Evolutionary conservation across 2,888 invertebrate species (phyloP).

Genomic region (Idaea dimidiata): DNA sequence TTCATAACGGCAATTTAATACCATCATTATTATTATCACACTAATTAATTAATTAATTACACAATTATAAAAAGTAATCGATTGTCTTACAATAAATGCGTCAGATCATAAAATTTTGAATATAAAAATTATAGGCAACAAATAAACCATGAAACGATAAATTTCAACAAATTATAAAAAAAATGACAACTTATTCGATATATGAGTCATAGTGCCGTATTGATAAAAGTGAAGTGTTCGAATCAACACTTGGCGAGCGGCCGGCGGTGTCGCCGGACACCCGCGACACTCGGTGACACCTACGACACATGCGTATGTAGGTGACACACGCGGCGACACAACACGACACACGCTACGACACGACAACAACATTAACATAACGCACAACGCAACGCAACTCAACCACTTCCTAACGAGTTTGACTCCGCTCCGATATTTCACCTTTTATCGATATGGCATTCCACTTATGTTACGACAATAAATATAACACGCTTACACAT

Average conservation of each 20-base stretch:
- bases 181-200: slow-evolving; percentile 72
- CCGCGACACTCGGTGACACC: not conserved
- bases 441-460: slow-evolving; percentile 82
- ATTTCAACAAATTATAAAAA: slow-evolving; percentile 72
- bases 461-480: slow-evolving; percentile 80
- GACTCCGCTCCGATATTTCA: slow-evolving; percentile 77
- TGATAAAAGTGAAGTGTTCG: slow-evolving; percentile 77
- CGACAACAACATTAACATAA: slow-evolving; percentile 6
- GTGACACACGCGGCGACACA: no score
- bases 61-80: slow-evolving; percentile 79
- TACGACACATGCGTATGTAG: no score
- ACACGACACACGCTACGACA: slow-evolving; percentile 39
- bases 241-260: slow-evolving; percentile 33
- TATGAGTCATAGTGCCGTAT: slow-evolving; percentile 78
- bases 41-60: slow-evolving; percentile 57
- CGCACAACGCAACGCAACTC: slow-evolving; percentile 46
- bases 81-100: slow-evolving; percentile 82
- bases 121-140: slow-evolving; percentile 78
- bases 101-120: slow-evolving; percentile 81
- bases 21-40: slow-evolving; percentile 79
- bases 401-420: slow-evolving; percentile 74
- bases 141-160: slow-evolving; percentile 78
- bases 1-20: slow-evolving; percentile 79
- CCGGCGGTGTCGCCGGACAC: not conserved
- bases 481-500: slow-evolving; percentile 82